A percentile compares a stretch with the other conserved stretches of the same genome.
phyloP scores from a whole-genome alignment of 2,888 invertebrate genomes.

The Limnephilus rhombicus region DNA sequence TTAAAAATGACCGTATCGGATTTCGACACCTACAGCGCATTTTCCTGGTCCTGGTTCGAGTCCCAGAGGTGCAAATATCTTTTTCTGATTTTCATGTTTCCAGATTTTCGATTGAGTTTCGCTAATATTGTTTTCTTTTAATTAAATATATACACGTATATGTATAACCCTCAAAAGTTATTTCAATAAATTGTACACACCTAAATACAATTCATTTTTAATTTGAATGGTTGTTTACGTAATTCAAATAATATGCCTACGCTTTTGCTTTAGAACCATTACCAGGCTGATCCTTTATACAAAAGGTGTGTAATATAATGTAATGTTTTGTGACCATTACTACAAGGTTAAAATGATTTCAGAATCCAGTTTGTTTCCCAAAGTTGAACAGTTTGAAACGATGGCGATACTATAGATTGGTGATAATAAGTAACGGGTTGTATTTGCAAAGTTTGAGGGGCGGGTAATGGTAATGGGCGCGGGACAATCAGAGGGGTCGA shows the following conservation, averaged over 20 bases:
- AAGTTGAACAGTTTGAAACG: background rate
- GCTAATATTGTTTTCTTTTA: no score
- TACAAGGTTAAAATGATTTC: background rate
- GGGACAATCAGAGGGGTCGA: slow-evolving; percentile 25
- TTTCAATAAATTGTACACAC: no score
- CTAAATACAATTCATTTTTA: background rate
- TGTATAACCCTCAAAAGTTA: no score
- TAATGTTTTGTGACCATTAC: background rate
- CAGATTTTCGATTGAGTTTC: no score
- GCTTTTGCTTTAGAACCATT: no score
- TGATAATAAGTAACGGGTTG: background rate
- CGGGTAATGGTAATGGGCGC: background rate
- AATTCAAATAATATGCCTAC: no score
- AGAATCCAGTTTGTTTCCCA: background rate
- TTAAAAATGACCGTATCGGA: no score
- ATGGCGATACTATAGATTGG: background rate
- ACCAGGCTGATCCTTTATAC: background rate
- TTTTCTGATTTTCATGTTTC: no score
- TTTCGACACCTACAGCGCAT: no score
- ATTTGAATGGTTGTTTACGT: background rate
- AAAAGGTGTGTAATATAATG: background rate
- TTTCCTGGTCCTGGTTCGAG: no score
- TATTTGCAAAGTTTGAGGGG: background rate
- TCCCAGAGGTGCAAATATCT: no score
- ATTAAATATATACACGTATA: no score